Evolutionary conservation across 2,797 vertebrate genomes (phyloP).

Genomic region (Antrozous pallidus): DNA sequence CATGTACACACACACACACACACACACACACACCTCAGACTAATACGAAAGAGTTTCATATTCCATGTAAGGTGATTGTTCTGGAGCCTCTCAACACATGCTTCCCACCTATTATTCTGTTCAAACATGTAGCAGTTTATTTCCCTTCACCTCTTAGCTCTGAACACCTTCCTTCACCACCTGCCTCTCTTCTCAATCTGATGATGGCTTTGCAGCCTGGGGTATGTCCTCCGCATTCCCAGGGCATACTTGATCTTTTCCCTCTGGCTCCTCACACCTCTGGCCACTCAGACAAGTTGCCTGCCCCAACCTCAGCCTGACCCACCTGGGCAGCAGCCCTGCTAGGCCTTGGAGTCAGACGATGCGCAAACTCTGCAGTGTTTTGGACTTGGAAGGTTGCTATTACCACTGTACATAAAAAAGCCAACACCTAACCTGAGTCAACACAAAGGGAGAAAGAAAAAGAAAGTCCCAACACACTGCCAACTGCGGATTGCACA

Average conservation of each 20-base stretch:
- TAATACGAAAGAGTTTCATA: neutral
- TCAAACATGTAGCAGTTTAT: neutral
- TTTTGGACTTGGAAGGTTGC: neutral
- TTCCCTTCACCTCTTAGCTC: neutral
- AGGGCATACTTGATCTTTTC: neutral
- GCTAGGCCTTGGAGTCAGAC: neutral
- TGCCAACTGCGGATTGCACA: neutral
- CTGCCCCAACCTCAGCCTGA: too few species aligned
- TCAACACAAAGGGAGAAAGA: neutral
- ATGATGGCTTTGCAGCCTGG: neutral
- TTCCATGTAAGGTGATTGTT: neutral
- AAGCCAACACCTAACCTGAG: neutral
- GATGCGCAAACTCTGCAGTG: neutral
- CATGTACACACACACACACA: neutral
- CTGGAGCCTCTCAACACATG: neutral
- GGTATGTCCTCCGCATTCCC: neutral
- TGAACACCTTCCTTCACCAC: neutral
- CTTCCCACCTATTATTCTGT: neutral
- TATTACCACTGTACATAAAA: neutral
- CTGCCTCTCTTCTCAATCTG: neutral
- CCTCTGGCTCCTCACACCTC: neutral
- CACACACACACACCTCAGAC: neutral
- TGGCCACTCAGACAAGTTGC: neutral
- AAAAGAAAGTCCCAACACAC: neutral
- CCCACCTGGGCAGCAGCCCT: neutral